phyloP scores from a whole-genome alignment of 2,888 invertebrate genomes.

The Sesia apiformis region DNA sequence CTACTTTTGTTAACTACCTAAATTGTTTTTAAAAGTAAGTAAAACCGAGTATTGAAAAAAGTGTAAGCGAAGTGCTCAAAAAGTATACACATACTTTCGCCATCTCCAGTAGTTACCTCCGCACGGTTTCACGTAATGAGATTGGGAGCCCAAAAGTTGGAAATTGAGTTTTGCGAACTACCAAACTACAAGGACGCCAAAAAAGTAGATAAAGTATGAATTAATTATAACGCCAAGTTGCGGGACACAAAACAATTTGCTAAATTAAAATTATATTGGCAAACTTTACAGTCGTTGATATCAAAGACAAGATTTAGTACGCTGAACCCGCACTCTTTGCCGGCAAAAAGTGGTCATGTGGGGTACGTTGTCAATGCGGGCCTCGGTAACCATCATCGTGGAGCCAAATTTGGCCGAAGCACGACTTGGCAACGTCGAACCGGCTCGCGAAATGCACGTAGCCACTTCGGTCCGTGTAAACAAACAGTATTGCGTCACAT shows the following conservation, averaged over 20 bases:
- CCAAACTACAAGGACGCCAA: not conserved
- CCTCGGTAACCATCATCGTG: constrained; percentile 31
- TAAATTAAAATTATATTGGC: not conserved
- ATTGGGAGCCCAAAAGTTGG: not conserved
- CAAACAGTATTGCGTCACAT: constrained; percentile 61
- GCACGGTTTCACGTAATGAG: not conserved
- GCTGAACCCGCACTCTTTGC: constrained; percentile 15
- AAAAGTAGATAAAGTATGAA: not conserved
- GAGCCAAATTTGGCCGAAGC: constrained; percentile 58
- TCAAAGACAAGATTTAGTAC: constrained; percentile 24
- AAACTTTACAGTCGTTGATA: constrained; percentile 1
- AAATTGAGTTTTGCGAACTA: not conserved
- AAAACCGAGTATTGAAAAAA: too few relatives aligned
- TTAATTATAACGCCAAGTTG: not conserved
- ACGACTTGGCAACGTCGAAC: constrained; percentile 55
- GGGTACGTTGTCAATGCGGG: constrained; percentile 20
- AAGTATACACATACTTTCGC: too few relatives aligned
- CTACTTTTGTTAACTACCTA: too few relatives aligned
- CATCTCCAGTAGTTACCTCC: not conserved
- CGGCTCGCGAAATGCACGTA: constrained; percentile 28
- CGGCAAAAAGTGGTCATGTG: constrained; percentile 31
- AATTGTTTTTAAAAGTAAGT: too few relatives aligned
- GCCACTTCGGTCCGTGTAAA: constrained; percentile 51
- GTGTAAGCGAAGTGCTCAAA: too few relatives aligned
- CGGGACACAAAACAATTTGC: too few relatives aligned